A percentile compares a stretch with the other conserved stretches of the same genome.
phyloP scores from a whole-genome alignment of 2,888 invertebrate species.

The Brachypterus glaber region DNA sequence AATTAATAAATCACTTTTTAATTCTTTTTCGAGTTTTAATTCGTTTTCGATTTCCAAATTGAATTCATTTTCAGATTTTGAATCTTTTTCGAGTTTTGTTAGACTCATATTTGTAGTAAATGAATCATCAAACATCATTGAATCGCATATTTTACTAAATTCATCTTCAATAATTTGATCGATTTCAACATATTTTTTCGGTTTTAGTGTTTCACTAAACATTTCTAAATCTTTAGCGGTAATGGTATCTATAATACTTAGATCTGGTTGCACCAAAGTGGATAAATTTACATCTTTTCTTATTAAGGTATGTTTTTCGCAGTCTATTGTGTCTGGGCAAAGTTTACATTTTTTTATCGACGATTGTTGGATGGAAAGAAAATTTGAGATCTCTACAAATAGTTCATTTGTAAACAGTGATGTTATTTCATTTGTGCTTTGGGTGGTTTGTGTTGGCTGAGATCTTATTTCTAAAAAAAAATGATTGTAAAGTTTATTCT shows the following conservation, averaged over 20 bases:
- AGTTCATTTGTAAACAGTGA: constrained; percentile 38
- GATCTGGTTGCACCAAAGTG: constrained; percentile 22
- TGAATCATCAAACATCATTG: too few relatives aligned
- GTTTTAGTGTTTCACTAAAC: constrained; percentile 22
- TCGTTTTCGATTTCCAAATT: too few relatives aligned
- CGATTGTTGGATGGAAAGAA: constrained; percentile 22
- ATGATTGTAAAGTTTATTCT: too few relatives aligned
- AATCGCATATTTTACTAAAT: too few relatives aligned
- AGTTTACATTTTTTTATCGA: constrained; percentile 37
- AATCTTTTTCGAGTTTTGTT: too few relatives aligned
- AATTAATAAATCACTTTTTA: too few relatives aligned
- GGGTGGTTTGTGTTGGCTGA: background rate
- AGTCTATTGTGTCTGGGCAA: constrained; percentile 42
- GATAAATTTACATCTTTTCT: constrained; percentile 7
- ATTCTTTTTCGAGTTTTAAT: too few relatives aligned
- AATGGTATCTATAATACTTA: constrained; percentile 24
- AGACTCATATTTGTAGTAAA: too few relatives aligned
- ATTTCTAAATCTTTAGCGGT: constrained; percentile 25
- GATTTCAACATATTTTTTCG: too few relatives aligned
- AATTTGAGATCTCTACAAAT: constrained; percentile 38
- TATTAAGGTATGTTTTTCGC: constrained; percentile 23
- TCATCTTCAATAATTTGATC: constrained; percentile 2
- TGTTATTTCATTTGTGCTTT: background rate
- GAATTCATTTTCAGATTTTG: too few relatives aligned
- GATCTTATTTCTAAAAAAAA: too few relatives aligned